Percentiles rank a stretch among this genome's conserved stretches.
These are phyloP conservation scores for Eustalomyia histrio DNA, from an alignment of 2,888 invertebrate species.

Conservation along the genomic window DNA sequence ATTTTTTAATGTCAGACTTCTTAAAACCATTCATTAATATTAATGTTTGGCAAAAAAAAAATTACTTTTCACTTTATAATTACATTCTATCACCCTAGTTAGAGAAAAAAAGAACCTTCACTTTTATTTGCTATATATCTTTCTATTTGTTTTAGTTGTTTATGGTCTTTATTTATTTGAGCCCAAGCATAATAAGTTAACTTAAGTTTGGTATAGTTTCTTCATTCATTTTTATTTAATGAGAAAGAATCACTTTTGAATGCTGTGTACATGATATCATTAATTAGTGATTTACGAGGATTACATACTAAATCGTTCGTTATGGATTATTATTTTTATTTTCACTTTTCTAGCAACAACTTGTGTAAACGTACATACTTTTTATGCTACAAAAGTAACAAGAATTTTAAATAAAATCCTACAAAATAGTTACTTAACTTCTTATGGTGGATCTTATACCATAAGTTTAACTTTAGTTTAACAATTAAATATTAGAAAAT, in stretches of 20 bases:
- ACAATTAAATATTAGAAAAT: no score
- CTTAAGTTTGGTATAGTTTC: neutral
- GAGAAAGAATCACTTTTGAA: conserved; percentile 15
- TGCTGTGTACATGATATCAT: neutral
- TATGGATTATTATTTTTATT: neutral
- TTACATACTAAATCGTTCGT: neutral
- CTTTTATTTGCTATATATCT: neutral
- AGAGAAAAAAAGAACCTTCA: neutral
- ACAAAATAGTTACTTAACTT: no score
- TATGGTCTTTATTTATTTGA: no score
- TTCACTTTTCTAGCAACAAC: no score
- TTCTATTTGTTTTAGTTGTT: neutral
- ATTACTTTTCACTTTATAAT: neutral
- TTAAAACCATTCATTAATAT: neutral
- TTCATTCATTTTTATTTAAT: conserved; percentile 10
- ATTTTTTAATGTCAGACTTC: neutral
- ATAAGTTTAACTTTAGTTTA: no score
- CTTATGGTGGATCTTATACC: no score
- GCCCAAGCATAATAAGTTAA: neutral
- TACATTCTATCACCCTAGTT: conserved; percentile 7
- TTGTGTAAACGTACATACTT: no score
- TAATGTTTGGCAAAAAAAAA: neutral
- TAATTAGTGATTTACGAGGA: conserved; percentile 12
- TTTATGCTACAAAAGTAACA: no score
- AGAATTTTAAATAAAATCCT: no score